Conservation (phyloP, 2,888 invertebrate genomes). For the Argyra leucocephala region DNA sequence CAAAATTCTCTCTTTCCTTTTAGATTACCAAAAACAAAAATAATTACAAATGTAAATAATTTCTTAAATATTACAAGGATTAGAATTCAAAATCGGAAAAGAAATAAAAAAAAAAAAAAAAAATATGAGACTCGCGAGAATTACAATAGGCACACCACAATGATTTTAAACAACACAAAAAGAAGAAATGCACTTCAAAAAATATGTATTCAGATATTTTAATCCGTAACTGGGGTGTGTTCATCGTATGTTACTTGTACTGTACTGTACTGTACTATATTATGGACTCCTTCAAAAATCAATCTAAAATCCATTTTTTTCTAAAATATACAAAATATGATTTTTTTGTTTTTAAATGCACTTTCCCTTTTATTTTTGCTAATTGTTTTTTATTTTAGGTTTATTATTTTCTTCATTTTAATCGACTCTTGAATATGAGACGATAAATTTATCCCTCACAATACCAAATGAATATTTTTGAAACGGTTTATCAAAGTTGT, state of each 20-base stretch:
- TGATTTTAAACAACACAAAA: neutral
- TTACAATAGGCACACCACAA: neutral
- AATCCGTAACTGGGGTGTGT: neutral
- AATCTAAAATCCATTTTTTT: neutral
- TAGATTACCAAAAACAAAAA: too few relatives aligned
- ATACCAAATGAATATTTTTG: too few relatives aligned
- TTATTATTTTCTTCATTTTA: neutral
- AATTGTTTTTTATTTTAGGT: neutral
- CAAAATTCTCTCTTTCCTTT: too few relatives aligned
- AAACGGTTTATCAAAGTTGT: too few relatives aligned
- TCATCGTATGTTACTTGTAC: neutral
- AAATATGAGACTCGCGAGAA: neutral
- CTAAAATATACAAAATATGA: too few relatives aligned
- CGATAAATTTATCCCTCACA: too few relatives aligned
- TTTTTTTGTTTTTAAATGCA: neutral
- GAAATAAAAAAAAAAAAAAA: neutral
- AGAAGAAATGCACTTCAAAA: neutral
- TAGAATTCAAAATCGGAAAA: neutral
- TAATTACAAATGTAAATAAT: conserved; percentile 1
- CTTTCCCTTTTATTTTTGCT: neutral
- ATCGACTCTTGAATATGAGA: neutral
- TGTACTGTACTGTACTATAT: neutral
- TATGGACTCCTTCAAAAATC: neutral
- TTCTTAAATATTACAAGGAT: neutral
- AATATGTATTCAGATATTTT: neutral